Base-by-base conservation (phyloP, 2,797 vertebrate species). In the Liasis olivaceus region DNA sequence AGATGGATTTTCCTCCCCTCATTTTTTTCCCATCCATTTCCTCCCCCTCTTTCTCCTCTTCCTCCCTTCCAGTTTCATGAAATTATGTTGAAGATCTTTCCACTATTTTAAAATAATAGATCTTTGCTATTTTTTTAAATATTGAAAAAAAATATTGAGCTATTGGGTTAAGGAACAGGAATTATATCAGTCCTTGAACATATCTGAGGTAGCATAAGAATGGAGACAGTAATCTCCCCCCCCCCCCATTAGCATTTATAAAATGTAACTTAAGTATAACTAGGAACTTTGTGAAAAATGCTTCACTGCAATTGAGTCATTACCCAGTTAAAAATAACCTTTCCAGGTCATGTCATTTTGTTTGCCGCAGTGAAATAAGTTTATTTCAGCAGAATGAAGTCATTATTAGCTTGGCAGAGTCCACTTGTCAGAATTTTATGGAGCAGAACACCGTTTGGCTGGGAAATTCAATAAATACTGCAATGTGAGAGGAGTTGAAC, bases 281-380 rank as follows among this genome's bases (percentile, higher is more conserved):
- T 20, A 90, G 94, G 86, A 97, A 96, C 93, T 91, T 95, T 92
- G 95, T 95, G 96, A 96, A 97, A 97, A 97, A 97, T 94, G 94
- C 96, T 97, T 97, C 96, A 97, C 98, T 97, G 97, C 97, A 98
- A 98, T 96, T 98, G 97, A 98, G 96, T 98, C 97, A 98, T 98
- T 99, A 98, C 98, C 96, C 97, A 97, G 97, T 98, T 98, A 98
- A 98, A 98, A 98, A 99, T 98, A 99, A 99, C 98, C 99, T 99
- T 99, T 99, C 98, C 98, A 99, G 98, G 98, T 99, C 98, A 99
- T 98, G 98, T 98, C 98, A 97, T 98, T 99, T 98, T 99, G 98
- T 99, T 98, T 98, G 98, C 98, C 4, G 97, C 98, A 98, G 98
- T 98, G 99, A 99, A 99, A 98, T 98, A 98, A 98, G 98, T 99